phyloP scores from a whole-genome alignment of 2,888 invertebrate species.

The Spilarctia lutea region DNA sequence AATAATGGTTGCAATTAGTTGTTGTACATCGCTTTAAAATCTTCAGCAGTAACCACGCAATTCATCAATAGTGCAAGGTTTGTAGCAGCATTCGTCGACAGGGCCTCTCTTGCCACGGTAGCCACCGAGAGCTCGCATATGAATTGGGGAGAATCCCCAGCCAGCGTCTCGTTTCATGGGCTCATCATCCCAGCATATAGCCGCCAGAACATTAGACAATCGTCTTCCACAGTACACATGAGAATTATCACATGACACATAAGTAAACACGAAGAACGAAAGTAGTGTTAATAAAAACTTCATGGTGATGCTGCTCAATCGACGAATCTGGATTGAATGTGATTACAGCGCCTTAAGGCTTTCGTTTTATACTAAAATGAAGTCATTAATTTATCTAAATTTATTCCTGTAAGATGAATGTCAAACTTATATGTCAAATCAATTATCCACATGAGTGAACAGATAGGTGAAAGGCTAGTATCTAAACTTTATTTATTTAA shows the following conservation, averaged over 20 bases:
- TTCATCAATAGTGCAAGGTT: slow-evolving; percentile 13
- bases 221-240: slow-evolving; percentile 10
- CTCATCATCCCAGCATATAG: background rate
- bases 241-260: background rate
- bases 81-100: slow-evolving; percentile 41
- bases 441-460: slow-evolving; percentile 1
- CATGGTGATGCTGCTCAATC: slow-evolving; percentile 1
- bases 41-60: slow-evolving; percentile 6
- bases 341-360: background rate
- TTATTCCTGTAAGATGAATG: background rate
- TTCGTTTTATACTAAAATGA: background rate
- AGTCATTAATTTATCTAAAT: background rate
- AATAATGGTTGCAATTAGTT: background rate
- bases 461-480: background rate
- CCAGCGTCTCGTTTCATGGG: slow-evolving; percentile 5
- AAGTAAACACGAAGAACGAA: background rate
- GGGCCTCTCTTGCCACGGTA: slow-evolving; percentile 4
- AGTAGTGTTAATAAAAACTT: background rate
- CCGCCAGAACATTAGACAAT: background rate
- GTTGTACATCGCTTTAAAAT: background rate
- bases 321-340: background rate
- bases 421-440: background rate
- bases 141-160: background rate
- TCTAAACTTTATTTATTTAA: background rate
- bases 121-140: background rate